Evolutionary conservation across 1,140 invertebrate species (phyloP), one percentile per base, ranked within the genome.

Genomic region (Venustaconcha ellipsiformis): DNA sequence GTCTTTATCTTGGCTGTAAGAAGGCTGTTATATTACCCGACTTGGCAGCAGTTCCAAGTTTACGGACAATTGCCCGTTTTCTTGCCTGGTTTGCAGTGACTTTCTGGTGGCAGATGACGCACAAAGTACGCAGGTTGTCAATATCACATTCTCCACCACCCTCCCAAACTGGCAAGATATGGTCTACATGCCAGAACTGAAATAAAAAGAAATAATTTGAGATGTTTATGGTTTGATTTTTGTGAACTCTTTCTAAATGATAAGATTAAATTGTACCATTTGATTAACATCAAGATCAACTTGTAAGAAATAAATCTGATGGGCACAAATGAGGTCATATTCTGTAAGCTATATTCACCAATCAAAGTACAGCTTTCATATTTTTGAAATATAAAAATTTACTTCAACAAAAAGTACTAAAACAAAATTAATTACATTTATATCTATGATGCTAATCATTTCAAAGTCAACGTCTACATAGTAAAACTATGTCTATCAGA

Each of bases 121-220:
- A 89, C 66, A 89, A 74, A 11, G 88, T 89, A 11, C 87, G 70
- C 57, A 89, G 79, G 78, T 89, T 89, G 80, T 89, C 88, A 72
- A 89, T 84, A 72, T 89, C 87, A 83, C 88, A 88, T 79, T 87
- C 74, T n/a, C 88, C 88, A 30, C 88, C 88, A 57, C 88, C 88
- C 55, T 86, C 85, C 77, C 78, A 86, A 20, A 89, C 88, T 3
- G 88, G 83, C 0, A 56, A 70, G 30, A 89, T 88, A 78, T 89
- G 88, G 69, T 89, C 88, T 56, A 83, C 88, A 72, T 89, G 86
- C 88, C 88, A 89, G 69, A 89, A 89, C 88, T 89, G 77, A 69
- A 79, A 79, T 20, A 59, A 20, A 55, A 57, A 37, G 17, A 60
- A 60, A 37, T 70, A 30, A 60, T 18, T 26, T 2, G 5, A 62